Conservation (phyloP, 2,888 invertebrate genomes). For the Nineta flava region DNA sequence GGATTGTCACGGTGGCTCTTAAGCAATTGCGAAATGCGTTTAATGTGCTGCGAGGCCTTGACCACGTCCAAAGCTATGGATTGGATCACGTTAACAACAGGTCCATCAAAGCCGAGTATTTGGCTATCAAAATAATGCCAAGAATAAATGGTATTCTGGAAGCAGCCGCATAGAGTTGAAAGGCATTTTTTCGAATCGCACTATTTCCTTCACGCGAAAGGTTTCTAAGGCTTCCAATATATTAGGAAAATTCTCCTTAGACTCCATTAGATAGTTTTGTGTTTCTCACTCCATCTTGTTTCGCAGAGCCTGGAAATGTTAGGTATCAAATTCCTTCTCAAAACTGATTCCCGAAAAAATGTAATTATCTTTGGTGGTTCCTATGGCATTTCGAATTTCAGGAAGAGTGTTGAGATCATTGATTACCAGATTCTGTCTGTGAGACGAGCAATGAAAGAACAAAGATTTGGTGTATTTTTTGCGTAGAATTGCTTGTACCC, state of each 20-base stretch:
- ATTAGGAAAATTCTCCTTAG: slow-evolving; percentile 15
- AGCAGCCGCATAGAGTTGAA: slow-evolving; percentile 16
- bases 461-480: slow-evolving; percentile 15
- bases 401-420: slow-evolving; percentile 15
- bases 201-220: slow-evolving; percentile 14
- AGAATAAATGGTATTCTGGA: slow-evolving; percentile 12
- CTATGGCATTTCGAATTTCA: slow-evolving; percentile 15
- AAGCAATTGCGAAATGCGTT: too few relatives aligned
- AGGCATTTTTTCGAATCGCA: slow-evolving; percentile 14
- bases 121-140: slow-evolving; percentile 14
- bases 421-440: slow-evolving; percentile 17
- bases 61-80: slow-evolving; percentile 14
- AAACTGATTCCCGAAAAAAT: slow-evolving; percentile 16
- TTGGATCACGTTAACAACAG: slow-evolving; percentile 16
- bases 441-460: slow-evolving; percentile 17
- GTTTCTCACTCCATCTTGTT: slow-evolving; percentile 16
- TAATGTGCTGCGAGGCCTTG: slow-evolving; percentile 12
- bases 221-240: slow-evolving; percentile 13
- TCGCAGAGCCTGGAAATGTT: slow-evolving; percentile 17
- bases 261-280: slow-evolving; percentile 14
- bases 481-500: slow-evolving; percentile 16
- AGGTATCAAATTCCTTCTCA: slow-evolving; percentile 16
- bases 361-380: slow-evolving; percentile 14
- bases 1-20: too few relatives aligned
- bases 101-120: slow-evolving; percentile 17